A percentile compares a stretch with the other conserved stretches of the same genome.
These are phyloP conservation scores for Thalassaphorura encarpata DNA, from an alignment of 1,140 invertebrate genomes.

Conservation along the genomic window DNA sequence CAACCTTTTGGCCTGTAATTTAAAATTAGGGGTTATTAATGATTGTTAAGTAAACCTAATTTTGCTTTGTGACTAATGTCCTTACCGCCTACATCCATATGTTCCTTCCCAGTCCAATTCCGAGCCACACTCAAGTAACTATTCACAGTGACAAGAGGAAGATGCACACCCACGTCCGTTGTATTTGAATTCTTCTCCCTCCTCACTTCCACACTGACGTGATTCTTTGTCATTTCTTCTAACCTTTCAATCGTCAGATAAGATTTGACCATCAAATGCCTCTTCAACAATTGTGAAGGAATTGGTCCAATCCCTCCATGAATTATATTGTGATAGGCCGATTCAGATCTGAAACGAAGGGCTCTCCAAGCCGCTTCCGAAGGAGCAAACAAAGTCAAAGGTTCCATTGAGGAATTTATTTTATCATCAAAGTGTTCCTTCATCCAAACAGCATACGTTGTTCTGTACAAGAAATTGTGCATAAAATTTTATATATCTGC, in stretches of 20 bases:
- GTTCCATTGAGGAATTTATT: constrained; percentile 59
- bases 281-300: not conserved
- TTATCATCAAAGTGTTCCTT: constrained; percentile 62
- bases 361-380: constrained; percentile 73
- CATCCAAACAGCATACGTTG: constrained; percentile 60
- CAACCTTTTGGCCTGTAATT: not conserved
- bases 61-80: constrained; percentile 26
- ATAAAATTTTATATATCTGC: not conserved
- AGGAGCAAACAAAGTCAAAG: constrained; percentile 85
- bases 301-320: not conserved
- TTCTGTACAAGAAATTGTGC: constrained; percentile 42
- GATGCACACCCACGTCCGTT: too few species aligned
- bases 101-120: too few species aligned
- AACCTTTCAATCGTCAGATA: not conserved
- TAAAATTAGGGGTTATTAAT: too few species aligned
- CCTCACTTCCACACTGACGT: constrained; percentile 51
- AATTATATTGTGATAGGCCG: constrained; percentile 57
- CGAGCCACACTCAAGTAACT: too few species aligned
- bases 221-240: constrained; percentile 56
- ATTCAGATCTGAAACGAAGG: constrained; percentile 55
- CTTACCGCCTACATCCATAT: constrained; percentile 37
- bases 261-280: not conserved
- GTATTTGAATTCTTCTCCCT: too few species aligned
- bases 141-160: too few species aligned
- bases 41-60: too few species aligned